Evolutionary conservation across 2,888 invertebrate genomes (phyloP).

Genomic region (Amphipoea lucens): DNA sequence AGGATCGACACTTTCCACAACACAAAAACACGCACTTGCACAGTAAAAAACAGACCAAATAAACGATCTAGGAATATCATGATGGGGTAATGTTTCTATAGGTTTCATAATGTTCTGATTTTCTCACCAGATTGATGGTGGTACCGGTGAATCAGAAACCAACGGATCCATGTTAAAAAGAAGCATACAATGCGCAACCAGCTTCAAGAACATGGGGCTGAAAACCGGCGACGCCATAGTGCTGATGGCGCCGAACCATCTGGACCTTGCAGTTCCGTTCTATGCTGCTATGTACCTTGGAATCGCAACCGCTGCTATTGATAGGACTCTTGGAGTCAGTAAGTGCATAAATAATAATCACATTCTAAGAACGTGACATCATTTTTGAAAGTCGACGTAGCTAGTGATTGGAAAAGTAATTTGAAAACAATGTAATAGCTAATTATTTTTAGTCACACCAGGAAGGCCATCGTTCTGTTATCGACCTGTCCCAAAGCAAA

Average conservation of each 20-base stretch:
- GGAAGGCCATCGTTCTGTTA: not conserved
- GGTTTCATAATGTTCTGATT: not conserved
- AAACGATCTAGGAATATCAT: not conserved
- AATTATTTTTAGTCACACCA: not conserved
- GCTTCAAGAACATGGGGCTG: slow-evolving; percentile 78
- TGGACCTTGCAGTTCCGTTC: slow-evolving; percentile 83
- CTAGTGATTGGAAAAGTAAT: too few relatives aligned
- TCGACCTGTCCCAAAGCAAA: not conserved
- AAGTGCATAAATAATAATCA: slow-evolving; percentile 14
- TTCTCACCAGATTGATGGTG: slow-evolving; percentile 78
- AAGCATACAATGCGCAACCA: slow-evolving; percentile 80
- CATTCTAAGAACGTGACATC: not conserved
- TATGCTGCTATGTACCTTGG: slow-evolving; percentile 85
- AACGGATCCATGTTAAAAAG: slow-evolving; percentile 78
- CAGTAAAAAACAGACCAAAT: not conserved
- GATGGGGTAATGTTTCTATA: too few relatives aligned
- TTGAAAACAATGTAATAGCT: too few relatives aligned
- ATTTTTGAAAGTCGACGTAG: not conserved
- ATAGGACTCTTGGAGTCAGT: slow-evolving; percentile 49
- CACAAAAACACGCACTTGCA: too few relatives aligned
- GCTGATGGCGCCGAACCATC: slow-evolving; percentile 82
- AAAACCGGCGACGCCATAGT: slow-evolving; percentile 80
- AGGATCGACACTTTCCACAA: too few relatives aligned
- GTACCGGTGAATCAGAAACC: slow-evolving; percentile 81
- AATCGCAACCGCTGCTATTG: slow-evolving; percentile 71